A percentile compares a stretch with the other conserved stretches of the same genome.
Conservation (phyloP, 1,140 invertebrate genomes). For the Sminthurides bifidus region DNA sequence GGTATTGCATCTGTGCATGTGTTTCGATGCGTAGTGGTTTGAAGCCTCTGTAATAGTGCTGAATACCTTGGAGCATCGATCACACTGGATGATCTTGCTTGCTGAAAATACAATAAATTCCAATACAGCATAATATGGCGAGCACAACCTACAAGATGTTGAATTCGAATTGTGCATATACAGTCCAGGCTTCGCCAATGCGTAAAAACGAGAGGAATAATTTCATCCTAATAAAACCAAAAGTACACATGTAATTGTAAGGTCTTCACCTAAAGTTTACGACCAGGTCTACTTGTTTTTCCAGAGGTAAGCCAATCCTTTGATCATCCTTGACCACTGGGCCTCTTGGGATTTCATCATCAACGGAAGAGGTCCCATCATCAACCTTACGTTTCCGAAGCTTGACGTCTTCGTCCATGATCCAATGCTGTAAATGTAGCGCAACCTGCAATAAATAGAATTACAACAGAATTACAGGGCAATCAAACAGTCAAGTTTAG, state of each 20-base stretch:
- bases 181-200: too few relatives aligned
- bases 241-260: not conserved
- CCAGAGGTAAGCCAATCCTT: not conserved
- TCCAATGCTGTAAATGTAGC: not conserved
- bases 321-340: not conserved
- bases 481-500: not conserved
- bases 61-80: conserved; percentile 37
- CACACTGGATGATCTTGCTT: conserved; percentile 33
- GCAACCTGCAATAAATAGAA: not conserved
- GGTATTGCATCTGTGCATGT: conserved; percentile 39
- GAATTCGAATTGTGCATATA: too few relatives aligned
- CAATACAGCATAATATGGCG: too few relatives aligned
- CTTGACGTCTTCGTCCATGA: too few relatives aligned
- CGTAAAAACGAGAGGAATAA: too few relatives aligned
- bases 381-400: too few relatives aligned
- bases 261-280: not conserved
- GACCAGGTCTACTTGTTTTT: not conserved
- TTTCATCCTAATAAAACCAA: too few relatives aligned
- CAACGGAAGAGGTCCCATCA: too few relatives aligned
- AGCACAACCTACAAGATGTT: too few relatives aligned
- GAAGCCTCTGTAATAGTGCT: conserved; percentile 40
- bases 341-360: too few relatives aligned
- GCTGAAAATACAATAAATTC: not conserved
- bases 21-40: conserved; percentile 41
- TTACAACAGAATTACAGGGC: not conserved